A percentile compares a stretch with the other conserved stretches of the same genome.
phyloP scores from a whole-genome alignment of 2,888 invertebrate species.

The Dryocosmus kuriphilus region DNA sequence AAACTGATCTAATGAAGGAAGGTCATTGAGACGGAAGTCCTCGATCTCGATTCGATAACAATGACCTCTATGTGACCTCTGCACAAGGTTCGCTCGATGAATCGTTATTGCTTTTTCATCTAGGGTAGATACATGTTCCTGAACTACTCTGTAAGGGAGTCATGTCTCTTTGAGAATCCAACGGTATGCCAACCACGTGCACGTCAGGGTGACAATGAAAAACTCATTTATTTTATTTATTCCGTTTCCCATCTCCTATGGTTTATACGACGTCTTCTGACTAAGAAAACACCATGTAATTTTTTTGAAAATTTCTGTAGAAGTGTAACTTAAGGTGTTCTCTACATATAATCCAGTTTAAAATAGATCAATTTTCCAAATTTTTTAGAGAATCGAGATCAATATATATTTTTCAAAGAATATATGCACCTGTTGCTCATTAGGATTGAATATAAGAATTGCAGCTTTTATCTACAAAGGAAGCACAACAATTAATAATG shows the following conservation, averaged over 20 bases:
- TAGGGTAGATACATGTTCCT: constrained; percentile 46
- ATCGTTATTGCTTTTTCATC: constrained; percentile 62
- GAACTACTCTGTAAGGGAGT: constrained; percentile 58
- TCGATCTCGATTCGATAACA: constrained; percentile 31
- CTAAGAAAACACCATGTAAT: not conserved
- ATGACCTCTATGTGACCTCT: constrained; percentile 56
- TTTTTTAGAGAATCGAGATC: too few relatives aligned
- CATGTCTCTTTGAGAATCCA: constrained; percentile 57
- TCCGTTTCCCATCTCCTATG: not conserved
- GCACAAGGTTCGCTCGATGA: constrained; percentile 54
- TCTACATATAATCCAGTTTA: too few relatives aligned
- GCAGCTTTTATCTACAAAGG: too few relatives aligned
- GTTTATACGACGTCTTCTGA: not conserved
- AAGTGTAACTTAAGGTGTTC: not conserved
- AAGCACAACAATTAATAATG: too few relatives aligned
- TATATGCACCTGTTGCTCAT: too few relatives aligned
- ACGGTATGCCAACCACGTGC: constrained; percentile 62
- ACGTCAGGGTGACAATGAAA: constrained; percentile 26
- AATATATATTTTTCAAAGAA: too few relatives aligned
- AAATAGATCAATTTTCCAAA: too few relatives aligned
- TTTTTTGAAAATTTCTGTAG: not conserved
- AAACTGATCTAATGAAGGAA: constrained; percentile 8
- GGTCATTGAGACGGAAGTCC: constrained; percentile 22
- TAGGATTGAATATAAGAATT: too few relatives aligned
- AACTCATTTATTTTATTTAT: not conserved